Conservation (phyloP, 2,113 vertebrate species). For the Myocastor coypus region DNA sequence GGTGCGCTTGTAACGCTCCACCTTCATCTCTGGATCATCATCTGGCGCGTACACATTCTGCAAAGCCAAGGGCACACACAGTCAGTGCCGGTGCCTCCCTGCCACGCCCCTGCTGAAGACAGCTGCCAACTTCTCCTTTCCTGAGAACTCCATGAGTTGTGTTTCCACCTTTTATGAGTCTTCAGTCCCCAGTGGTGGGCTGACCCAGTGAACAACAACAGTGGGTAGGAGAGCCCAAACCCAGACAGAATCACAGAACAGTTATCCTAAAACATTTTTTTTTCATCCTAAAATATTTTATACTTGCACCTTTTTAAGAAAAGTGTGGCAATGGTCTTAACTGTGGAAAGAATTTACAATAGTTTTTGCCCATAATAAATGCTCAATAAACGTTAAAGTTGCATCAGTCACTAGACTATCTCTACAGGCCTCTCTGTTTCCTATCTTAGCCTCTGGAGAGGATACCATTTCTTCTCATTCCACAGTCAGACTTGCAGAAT, state of each 20-base stretch:
- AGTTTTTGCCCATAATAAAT: not conserved
- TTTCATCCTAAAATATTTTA: conserved; percentile 3
- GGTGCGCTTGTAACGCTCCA: conserved; percentile 90
- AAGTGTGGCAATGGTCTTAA: not conserved
- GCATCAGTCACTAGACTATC: not conserved
- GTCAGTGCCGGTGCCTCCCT: not conserved
- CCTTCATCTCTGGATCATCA: conserved; percentile 92
- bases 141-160: not conserved
- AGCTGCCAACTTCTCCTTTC: not conserved
- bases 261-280: not conserved
- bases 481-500: conserved; percentile 18
- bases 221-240: not conserved
- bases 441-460: not conserved
- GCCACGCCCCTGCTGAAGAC: not conserved
- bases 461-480: not conserved
- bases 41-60: conserved; percentile 97
- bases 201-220: not conserved
- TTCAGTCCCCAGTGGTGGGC: not conserved
- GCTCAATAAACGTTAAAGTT: not conserved
- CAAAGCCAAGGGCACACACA: not conserved
- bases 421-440: not conserved
- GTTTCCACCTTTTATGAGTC: not conserved
- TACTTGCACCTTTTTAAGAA: not conserved
- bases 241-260: not conserved
- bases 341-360: not conserved